Percentiles rank a stretch among this genome's conserved stretches.
Evolutionary conservation across 2,113 vertebrate genomes (phyloP).

Genomic region (Tyto alba): DNA sequence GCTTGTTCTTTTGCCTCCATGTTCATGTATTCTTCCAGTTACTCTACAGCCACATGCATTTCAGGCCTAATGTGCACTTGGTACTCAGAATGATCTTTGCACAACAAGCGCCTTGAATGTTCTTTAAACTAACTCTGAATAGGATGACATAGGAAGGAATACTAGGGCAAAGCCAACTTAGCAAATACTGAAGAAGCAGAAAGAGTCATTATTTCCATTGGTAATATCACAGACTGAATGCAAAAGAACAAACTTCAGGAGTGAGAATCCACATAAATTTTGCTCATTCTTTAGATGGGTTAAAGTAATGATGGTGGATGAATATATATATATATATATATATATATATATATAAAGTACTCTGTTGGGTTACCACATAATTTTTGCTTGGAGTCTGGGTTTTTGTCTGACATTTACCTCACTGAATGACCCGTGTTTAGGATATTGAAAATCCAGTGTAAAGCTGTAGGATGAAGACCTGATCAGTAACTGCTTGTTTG

Average conservation of each 20-base stretch:
- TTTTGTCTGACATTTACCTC: not conserved
- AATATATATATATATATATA: no score
- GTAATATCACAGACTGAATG: not conserved
- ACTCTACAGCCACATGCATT: not conserved
- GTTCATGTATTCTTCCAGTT: not conserved
- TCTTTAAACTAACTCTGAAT: not conserved
- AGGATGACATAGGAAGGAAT: not conserved
- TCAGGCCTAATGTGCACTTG: not conserved
- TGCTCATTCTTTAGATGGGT: not conserved
- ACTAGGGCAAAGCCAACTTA: not conserved
- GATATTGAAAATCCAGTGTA: not conserved
- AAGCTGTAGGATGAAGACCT: not conserved
- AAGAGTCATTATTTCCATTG: not conserved
- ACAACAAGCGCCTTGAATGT: not conserved
- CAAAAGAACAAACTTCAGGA: not conserved
- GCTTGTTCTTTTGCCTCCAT: not conserved
- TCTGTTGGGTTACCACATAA: not conserved
- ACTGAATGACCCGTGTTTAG: not conserved
- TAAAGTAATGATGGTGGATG: not conserved
- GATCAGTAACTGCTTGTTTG: not conserved
- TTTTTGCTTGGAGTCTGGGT: not conserved
- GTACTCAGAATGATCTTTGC: not conserved
- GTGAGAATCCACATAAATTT: not conserved
- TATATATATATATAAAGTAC: not conserved
- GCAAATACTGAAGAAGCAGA: not conserved